Base-by-base conservation (phyloP, 2,797 vertebrate genomes). In the Pelodytes ibericus region DNA sequence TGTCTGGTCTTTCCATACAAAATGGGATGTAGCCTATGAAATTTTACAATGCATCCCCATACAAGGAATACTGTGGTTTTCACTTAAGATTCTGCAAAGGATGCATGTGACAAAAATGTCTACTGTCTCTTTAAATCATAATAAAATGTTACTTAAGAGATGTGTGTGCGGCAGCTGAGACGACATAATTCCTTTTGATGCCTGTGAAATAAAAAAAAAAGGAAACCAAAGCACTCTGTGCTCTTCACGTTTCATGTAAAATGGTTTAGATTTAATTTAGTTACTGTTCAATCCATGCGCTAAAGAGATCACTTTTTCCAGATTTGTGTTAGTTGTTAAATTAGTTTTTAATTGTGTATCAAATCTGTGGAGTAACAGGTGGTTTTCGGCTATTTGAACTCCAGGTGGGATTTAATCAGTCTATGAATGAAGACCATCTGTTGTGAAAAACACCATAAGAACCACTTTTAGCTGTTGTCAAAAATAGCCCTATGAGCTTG, bases 341-440 rank as follows among this genome's bases (percentile, higher is more conserved):
- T 74, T 30, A 62, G 47, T 49, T 36, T 72, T 51, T n/a, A 61
- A 59, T 70, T 47, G 49, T 7, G 8, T 20, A 41, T 63, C 41
- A 13, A 13, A 7, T 63, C 16, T 53, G 15, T n/a, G 11, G 59
- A 72, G 15, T 33, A 29, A 25, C 61, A 65, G 61, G 61, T 73
- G 71, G n/a, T 73, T 64, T 56, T 49, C 64, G 22, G 60, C 71
- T 53, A 27, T 65, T 56, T 56, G 39, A 39, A 56, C 60, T 62
- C 64, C 26, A 29, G 41, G 13, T 53, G 18, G 44, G 41, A 62
- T 62, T 53, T 64, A 26, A 62, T 62, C 49, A n/a, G 41, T 53
- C 44, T 36, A 25, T 20, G 44, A 51, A 44, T 16, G 31, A 66
- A 39, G 61, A 59, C 72, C 63, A 74, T 67, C 63, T 74, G 63